Evolutionary conservation across 2,797 vertebrate genomes (phyloP).

Genomic region (Euphonia xanthogaster): DNA sequence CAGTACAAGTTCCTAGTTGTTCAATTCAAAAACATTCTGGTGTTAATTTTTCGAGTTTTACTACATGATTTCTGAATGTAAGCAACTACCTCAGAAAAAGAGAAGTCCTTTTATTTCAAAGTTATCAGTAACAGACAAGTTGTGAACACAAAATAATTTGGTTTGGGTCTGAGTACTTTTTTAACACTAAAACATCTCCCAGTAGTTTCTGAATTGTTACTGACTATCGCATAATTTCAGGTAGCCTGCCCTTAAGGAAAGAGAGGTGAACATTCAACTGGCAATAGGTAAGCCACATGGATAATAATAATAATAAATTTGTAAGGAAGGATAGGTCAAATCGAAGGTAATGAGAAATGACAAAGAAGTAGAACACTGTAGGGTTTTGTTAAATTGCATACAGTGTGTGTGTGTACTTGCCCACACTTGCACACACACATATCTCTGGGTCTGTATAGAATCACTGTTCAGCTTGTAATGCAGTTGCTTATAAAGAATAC

Average conservation of each 20-base stretch:
- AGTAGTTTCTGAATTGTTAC: neutral
- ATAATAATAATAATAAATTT: neutral
- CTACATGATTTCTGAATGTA: neutral
- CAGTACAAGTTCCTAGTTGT: neutral
- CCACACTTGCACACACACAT: neutral
- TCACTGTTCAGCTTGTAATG: neutral
- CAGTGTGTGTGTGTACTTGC: neutral
- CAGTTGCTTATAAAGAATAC: constrained; percentile 55
- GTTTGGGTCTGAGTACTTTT: neutral
- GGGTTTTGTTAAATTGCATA: neutral
- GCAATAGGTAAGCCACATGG: neutral
- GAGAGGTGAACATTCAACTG: neutral
- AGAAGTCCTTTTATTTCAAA: neutral
- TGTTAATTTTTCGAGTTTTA: neutral
- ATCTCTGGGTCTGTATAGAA: neutral
- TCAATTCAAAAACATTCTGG: neutral
- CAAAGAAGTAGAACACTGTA: neutral
- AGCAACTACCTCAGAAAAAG: neutral
- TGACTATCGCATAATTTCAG: neutral
- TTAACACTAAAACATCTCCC: neutral
- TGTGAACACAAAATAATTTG: neutral
- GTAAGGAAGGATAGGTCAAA: neutral
- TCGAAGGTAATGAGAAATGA: neutral
- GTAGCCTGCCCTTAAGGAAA: neutral
- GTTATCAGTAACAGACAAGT: neutral